phyloP scores from a whole-genome alignment of 30 jellyfish, hydroid and myxozoan species.

The Hydractinia symbiolongicarpus region DNA sequence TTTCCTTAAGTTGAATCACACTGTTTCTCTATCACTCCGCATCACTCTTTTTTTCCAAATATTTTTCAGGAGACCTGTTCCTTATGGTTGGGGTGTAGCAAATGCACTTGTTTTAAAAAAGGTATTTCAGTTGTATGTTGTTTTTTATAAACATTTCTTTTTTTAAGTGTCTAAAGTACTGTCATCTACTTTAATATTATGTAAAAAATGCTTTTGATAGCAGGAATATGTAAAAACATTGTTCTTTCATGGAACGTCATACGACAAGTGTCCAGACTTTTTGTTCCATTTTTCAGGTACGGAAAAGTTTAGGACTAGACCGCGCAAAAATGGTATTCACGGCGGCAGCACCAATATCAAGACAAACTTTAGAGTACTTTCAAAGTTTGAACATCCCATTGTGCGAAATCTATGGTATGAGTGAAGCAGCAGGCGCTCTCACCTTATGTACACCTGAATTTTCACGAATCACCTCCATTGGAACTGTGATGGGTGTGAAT shows the following conservation, averaged over 20 bases:
- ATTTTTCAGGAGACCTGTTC: conserved; percentile 41
- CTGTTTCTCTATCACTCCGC: too few relatives aligned
- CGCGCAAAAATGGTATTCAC: conserved; percentile 50
- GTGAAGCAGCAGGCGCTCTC: conserved; percentile 81
- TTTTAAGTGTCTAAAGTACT: too few relatives aligned
- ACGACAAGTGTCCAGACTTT: background rate
- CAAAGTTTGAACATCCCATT: conserved; percentile 81
- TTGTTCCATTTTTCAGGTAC: conserved; percentile 37
- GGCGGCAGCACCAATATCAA: conserved; percentile 91
- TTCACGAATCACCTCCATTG: conserved; percentile 53
- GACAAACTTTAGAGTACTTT: conserved; percentile 71
- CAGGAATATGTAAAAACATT: too few relatives aligned
- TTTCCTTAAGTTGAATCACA: too few relatives aligned
- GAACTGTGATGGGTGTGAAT: conserved; percentile 25
- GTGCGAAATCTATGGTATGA: conserved; percentile 83
- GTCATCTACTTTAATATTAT: too few relatives aligned
- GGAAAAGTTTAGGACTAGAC: conserved; percentile 72
- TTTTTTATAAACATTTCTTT: too few relatives aligned
- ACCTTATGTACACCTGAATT: conserved; percentile 39
- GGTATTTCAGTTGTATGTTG: conserved; percentile 16
- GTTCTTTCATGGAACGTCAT: too few relatives aligned
- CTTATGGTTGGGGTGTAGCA: conserved; percentile 66
- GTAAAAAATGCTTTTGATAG: too few relatives aligned
- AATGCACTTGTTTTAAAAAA: conserved; percentile 34
- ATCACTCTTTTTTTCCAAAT: too few relatives aligned